Conservation (phyloP, 2,888 invertebrate genomes). For the Apamea epomidion region DNA sequence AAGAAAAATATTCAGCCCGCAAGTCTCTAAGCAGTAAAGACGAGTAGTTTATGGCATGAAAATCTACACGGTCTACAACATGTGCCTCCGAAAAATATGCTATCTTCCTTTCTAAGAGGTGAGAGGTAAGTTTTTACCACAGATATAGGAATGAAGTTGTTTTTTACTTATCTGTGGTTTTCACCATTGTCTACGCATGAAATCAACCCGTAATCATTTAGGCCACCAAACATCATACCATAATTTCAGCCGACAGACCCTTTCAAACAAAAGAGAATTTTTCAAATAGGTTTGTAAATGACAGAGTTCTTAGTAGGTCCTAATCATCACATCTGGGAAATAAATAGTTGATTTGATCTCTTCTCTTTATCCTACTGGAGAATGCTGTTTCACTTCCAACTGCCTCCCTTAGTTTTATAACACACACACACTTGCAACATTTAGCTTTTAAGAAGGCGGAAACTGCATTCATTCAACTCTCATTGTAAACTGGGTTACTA, state of each 20-base stretch:
- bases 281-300: too few species aligned
- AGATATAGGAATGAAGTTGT: too few species aligned
- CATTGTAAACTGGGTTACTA: conserved; percentile 23
- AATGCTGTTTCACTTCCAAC: too few species aligned
- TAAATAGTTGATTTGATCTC: too few species aligned
- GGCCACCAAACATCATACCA: neutral
- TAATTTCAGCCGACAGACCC: neutral
- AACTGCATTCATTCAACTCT: neutral
- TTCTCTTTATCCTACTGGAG: too few species aligned
- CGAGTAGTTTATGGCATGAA: conserved; percentile 22
- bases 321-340: too few species aligned
- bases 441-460: neutral
- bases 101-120: neutral
- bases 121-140: neutral
- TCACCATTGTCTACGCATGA: too few species aligned
- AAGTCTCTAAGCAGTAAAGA: neutral
- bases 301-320: too few species aligned
- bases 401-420: neutral
- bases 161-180: too few species aligned
- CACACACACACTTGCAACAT: neutral
- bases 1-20: conserved; percentile 15
- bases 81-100: conserved; percentile 17
- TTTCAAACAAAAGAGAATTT: too few species aligned
- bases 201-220: too few species aligned
- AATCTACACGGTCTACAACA: conserved; percentile 12